A percentile compares a stretch with the other conserved stretches of the same genome.
Conservation (phyloP, 2,113 vertebrate species). For the Ranitomeya variabilis region DNA sequence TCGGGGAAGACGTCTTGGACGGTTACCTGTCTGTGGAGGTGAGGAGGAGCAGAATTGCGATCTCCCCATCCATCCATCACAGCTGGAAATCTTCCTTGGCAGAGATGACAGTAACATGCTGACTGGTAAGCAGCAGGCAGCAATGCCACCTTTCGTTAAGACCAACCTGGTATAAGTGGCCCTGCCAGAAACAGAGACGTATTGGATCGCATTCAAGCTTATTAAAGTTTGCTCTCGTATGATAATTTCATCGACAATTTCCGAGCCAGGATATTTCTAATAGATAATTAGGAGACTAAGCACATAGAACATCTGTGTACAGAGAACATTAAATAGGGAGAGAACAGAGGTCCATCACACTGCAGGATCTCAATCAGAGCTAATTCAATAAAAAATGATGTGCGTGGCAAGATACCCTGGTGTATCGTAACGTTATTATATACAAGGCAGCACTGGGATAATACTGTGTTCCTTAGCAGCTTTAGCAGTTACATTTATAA, state of each 20-base stretch:
- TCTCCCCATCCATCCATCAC: background rate
- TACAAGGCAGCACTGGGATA: too few species aligned
- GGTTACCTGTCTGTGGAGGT: background rate
- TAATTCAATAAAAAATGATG: background rate
- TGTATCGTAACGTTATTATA: too few species aligned
- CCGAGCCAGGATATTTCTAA: background rate
- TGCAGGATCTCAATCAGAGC: background rate
- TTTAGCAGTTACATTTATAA: too few species aligned
- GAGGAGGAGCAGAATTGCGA: background rate
- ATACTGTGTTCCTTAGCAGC: too few species aligned
- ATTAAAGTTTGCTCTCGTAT: conserved; percentile 5
- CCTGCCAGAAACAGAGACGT: conserved; percentile 6
- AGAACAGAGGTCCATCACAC: background rate
- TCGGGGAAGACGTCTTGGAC: conserved; percentile 6
- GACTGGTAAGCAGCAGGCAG: conserved; percentile 25
- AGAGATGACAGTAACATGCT: background rate
- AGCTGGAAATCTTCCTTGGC: conserved; percentile 12
- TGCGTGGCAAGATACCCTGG: too few species aligned
- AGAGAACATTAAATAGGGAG: background rate
- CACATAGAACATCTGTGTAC: background rate
- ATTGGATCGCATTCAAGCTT: background rate
- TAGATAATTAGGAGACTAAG: background rate
- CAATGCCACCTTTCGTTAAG: conserved; percentile 10
- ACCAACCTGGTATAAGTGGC: background rate
- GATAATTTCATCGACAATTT: conserved; percentile 8